Conservation (phyloP, 2,888 invertebrate genomes). For the Sturmia bella region DNA sequence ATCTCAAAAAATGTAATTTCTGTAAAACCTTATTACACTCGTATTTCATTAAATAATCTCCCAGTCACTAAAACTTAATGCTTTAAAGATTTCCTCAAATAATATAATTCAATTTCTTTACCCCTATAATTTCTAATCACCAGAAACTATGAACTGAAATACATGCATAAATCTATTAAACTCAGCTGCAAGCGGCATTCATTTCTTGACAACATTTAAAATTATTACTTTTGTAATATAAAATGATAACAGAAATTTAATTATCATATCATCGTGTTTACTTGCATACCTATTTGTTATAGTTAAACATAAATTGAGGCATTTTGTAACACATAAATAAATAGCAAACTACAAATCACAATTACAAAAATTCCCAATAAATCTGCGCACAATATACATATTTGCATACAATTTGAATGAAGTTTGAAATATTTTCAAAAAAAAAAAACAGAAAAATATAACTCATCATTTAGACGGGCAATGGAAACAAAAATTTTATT, state of each 20-base stretch:
- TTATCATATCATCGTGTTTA: conserved; percentile 7
- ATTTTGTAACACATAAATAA: conserved; percentile 31
- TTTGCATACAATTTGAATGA: conserved; percentile 55
- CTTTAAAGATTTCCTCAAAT: too few relatives aligned
- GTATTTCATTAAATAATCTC: too few relatives aligned
- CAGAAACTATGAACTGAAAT: background rate
- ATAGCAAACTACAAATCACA: conserved; percentile 24
- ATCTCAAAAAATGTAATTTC: too few relatives aligned
- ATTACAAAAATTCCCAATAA: conserved; percentile 29
- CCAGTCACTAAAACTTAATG: too few relatives aligned
- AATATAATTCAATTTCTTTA: too few relatives aligned
- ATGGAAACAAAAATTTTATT: background rate
- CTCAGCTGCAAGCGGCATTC: background rate
- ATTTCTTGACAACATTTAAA: background rate
- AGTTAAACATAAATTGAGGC: conserved; percentile 9
- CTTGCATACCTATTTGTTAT: background rate
- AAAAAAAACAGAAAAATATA: too few relatives aligned
- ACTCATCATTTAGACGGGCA: background rate
- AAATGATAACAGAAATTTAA: conserved; percentile 3
- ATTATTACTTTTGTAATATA: conserved; percentile 1
- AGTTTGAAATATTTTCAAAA: conserved; percentile 40
- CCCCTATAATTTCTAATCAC: background rate
- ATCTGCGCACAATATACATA: conserved; percentile 24
- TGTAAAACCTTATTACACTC: too few relatives aligned
- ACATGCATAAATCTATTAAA: conserved; percentile 2